phyloP scores from a whole-genome alignment of 2,113 vertebrate species.

The Meriones unguiculatus region DNA sequence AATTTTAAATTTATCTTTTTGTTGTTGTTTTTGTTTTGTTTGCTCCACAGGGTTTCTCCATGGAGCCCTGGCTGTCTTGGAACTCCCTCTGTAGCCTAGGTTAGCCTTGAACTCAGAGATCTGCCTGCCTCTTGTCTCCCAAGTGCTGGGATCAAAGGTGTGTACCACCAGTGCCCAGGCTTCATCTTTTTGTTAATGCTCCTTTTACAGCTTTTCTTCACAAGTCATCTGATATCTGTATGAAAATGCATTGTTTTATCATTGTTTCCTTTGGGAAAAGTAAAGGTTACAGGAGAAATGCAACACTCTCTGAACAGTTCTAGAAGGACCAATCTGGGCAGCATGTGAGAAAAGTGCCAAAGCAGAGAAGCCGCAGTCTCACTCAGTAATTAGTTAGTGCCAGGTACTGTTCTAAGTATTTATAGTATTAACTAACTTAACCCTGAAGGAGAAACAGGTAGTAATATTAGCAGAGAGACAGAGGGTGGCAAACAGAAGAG shows the following conservation, averaged over 20 bases:
- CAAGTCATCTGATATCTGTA: background rate
- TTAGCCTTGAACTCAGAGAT: background rate
- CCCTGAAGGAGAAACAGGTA: background rate
- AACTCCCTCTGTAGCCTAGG: background rate
- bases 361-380: background rate
- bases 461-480: background rate
- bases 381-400: slow-evolving; percentile 30
- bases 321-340: background rate
- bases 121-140: background rate
- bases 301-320: background rate
- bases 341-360: background rate
- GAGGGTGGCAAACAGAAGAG: background rate
- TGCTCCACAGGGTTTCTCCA: background rate
- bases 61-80: background rate
- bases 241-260: slow-evolving; percentile 1
- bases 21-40: background rate
- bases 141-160: background rate
- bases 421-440: slow-evolving; percentile 20
- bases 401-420: background rate
- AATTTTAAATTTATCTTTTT: slow-evolving; percentile 43
- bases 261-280: background rate
- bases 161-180: background rate
- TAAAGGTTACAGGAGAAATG: background rate
- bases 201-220: background rate
- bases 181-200: slow-evolving; percentile 2